A percentile compares a stretch with the other conserved stretches of the same genome.
Conservation (phyloP, 2,797 vertebrate species). For the Chaetophractus vellerosus region DNA sequence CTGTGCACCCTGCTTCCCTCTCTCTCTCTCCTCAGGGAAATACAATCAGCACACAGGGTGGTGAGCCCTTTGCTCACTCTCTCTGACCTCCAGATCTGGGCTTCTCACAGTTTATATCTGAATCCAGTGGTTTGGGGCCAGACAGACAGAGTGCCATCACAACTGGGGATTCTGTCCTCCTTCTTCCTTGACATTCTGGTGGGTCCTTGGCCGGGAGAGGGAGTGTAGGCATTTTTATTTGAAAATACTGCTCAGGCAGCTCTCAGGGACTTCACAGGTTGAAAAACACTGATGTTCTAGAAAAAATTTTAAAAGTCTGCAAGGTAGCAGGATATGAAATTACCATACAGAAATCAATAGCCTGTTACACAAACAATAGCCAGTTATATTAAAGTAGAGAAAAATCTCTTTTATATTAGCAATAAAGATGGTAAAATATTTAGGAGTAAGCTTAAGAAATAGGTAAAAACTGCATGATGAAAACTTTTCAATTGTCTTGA, state of each 20-base stretch:
- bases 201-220: too few relatives aligned
- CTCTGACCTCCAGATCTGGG: not conserved
- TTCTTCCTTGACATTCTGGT: not conserved
- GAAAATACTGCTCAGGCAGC: not conserved
- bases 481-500: not conserved
- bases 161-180: not conserved
- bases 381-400: not conserved
- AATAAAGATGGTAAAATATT: constrained; percentile 27
- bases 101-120: not conserved
- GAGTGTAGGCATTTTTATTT: not conserved
- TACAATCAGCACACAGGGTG: not conserved
- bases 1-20: too few relatives aligned
- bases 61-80: not conserved
- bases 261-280: not conserved
- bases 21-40: not conserved
- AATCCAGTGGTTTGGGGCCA: not conserved
- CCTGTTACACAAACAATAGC: not conserved
- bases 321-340: not conserved
- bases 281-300: not conserved
- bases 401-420: not conserved
- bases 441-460: constrained; percentile 21
- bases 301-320: not conserved
- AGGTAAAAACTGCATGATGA: not conserved
- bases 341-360: not conserved
- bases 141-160: not conserved